These are phyloP conservation scores for Cyprinodon diabolis DNA, from an alignment of 2,797 vertebrate genomes.

Conservation along the genomic window DNA sequence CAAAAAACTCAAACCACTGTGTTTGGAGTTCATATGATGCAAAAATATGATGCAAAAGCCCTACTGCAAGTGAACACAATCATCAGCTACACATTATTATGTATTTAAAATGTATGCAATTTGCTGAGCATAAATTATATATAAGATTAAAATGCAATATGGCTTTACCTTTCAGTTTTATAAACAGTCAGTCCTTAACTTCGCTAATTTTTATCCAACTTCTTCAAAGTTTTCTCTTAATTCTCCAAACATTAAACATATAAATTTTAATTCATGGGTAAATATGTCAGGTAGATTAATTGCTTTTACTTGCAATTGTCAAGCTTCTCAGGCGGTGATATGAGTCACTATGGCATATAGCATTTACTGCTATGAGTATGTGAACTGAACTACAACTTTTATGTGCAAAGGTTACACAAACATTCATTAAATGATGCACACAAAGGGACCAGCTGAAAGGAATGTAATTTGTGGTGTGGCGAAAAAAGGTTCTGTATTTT, in stretches of 20 bases:
- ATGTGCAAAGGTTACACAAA: neutral
- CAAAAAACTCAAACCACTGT: neutral
- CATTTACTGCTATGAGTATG: neutral
- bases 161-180: no score
- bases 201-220: neutral
- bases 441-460: neutral
- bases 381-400: neutral
- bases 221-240: neutral
- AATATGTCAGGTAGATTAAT: neutral
- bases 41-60: neutral
- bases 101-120: no score
- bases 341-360: neutral
- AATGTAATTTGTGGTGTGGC: slow-evolving; percentile 7
- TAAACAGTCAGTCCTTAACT: no score
- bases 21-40: neutral
- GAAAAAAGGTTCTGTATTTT: slow-evolving; percentile 27
- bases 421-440: neutral
- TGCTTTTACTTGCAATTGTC: neutral
- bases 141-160: no score
- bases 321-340: no score
- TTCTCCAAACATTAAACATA: neutral
- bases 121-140: no score
- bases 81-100: no score
- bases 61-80: no score
- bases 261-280: neutral